A percentile compares a stretch with the other conserved stretches of the same genome.
phyloP scores from a whole-genome alignment of 2,888 invertebrate genomes.

The Teleiodes luculella region DNA sequence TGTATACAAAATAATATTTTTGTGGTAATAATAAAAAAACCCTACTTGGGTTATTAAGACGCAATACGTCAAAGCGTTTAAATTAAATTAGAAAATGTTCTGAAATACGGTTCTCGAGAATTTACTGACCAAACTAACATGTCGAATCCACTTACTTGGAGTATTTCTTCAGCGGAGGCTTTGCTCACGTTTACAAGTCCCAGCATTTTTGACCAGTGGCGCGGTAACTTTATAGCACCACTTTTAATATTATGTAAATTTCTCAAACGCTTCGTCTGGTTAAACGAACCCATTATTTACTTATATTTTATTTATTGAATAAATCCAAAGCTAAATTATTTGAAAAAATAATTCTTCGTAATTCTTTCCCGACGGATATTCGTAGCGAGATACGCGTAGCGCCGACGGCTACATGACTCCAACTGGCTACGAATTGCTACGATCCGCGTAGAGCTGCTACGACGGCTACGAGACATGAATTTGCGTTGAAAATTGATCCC shows the following conservation, averaged over 20 bases:
- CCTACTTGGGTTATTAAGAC: too few relatives aligned
- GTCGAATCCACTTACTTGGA: slow-evolving; percentile 54
- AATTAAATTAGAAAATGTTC: too few relatives aligned
- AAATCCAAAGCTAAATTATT: background rate
- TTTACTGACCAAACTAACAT: too few relatives aligned
- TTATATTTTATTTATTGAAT: too few relatives aligned
- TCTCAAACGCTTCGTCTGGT: slow-evolving; percentile 39
- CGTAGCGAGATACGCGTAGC: slow-evolving; percentile 24
- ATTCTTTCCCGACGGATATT: slow-evolving; percentile 1
- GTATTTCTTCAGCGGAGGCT: slow-evolving; percentile 48
- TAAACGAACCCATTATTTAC: slow-evolving; percentile 44
- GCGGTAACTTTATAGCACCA: slow-evolving; percentile 53
- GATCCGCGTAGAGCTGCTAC: slow-evolving; percentile 1
- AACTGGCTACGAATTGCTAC: slow-evolving; percentile 26
- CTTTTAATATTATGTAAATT: slow-evolving; percentile 53
- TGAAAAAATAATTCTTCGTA: background rate
- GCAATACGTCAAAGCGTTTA: too few relatives aligned
- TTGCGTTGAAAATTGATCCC: background rate
- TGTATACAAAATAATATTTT: too few relatives aligned
- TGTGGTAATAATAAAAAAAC: too few relatives aligned
- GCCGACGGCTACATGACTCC: slow-evolving; percentile 33
- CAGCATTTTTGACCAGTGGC: slow-evolving; percentile 61
- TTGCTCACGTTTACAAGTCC: slow-evolving; percentile 46
- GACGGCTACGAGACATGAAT: background rate
- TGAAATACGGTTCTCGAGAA: background rate